Conservation (phyloP, 2,888 invertebrate genomes). For the Agrypnus murinus region DNA sequence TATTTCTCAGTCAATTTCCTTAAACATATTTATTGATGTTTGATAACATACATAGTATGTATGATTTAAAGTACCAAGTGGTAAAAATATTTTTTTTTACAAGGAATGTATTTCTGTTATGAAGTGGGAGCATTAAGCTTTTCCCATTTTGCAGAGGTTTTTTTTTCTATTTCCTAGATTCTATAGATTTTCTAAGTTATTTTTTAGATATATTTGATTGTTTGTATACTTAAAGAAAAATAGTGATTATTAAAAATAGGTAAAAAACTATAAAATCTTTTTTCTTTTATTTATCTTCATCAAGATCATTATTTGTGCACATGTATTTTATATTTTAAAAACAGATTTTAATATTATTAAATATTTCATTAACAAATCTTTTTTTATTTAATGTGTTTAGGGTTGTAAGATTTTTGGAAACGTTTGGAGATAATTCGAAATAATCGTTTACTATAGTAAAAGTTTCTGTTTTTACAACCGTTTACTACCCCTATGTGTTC, state of each 20-base stretch:
- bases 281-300: conserved; percentile 38
- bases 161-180: conserved; percentile 32
- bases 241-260: background rate
- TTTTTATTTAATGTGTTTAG: conserved; percentile 17
- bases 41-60: conserved; percentile 23
- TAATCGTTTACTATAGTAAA: too few relatives aligned
- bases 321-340: conserved; percentile 50
- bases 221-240: conserved; percentile 28
- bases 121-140: conserved; percentile 32
- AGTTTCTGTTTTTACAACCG: too few relatives aligned
- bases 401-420: too few relatives aligned
- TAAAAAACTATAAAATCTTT: background rate
- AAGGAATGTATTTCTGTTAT: conserved; percentile 29
- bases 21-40: too few relatives aligned
- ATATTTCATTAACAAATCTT: conserved; percentile 47
- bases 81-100: too few relatives aligned
- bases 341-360: conserved; percentile 46
- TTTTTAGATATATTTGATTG: conserved; percentile 35
- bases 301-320: conserved; percentile 42
- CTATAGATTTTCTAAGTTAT: conserved; percentile 45
- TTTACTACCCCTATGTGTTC: too few relatives aligned
- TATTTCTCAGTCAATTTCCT: too few relatives aligned
- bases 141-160: conserved; percentile 27
- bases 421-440: too few relatives aligned
- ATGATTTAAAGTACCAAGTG: too few relatives aligned